Evolutionary conservation across 2,113 vertebrate genomes (phyloP).

Genomic region (Phalacrocorax brasilianus): DNA sequence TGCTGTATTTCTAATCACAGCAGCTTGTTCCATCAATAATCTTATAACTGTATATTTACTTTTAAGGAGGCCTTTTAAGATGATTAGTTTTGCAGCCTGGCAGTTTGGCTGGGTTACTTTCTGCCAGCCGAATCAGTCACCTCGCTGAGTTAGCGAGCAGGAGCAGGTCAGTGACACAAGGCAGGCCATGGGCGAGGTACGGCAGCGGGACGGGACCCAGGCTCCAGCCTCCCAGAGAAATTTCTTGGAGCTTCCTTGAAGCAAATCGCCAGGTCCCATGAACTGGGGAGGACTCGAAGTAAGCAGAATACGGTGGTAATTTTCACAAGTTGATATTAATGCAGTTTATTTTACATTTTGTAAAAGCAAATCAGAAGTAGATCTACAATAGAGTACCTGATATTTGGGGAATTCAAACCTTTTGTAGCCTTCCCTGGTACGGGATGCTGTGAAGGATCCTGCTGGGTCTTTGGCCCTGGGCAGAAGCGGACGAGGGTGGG

Average conservation of each 20-base stretch:
- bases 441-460: not conserved
- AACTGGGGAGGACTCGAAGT: fast-evolving
- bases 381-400: fast-evolving
- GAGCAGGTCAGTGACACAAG: fast-evolving
- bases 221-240: not conserved
- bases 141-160: not conserved
- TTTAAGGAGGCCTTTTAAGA: not conserved
- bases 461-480: not conserved
- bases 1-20: not conserved
- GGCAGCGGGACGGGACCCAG: not conserved
- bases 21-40: not conserved
- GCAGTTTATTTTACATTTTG: not conserved
- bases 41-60: not conserved
- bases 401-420: fast-evolving
- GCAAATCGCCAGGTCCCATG: not conserved
- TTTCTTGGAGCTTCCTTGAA: not conserved
- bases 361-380: not conserved
- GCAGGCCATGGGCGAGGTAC: not conserved
- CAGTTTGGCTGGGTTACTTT: not conserved
- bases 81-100: not conserved
- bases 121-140: not conserved
- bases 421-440: not conserved
- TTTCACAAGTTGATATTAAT: not conserved
- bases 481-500: not conserved
- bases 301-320: fast-evolving